Evolutionary conservation across 2,113 vertebrate genomes (phyloP).

Genomic region (Python bivittatus): DNA sequence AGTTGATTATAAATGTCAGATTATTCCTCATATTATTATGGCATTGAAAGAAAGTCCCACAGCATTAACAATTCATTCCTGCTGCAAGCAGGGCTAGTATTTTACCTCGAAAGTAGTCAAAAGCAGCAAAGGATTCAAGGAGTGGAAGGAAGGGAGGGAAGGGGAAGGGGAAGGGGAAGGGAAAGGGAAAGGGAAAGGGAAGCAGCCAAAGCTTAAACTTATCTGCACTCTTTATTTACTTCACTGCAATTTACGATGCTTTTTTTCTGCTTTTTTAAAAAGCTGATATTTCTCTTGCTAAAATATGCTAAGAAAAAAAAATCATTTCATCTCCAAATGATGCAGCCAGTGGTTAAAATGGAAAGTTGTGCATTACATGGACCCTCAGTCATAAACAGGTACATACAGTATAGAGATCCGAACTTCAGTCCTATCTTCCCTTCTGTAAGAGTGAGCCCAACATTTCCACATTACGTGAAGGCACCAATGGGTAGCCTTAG

Average conservation of each 20-base stretch:
- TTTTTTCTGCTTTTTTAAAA: background rate
- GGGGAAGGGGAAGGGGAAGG: background rate
- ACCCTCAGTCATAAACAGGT: background rate
- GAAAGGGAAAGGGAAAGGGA: background rate
- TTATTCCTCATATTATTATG: background rate
- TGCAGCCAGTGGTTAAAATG: background rate
- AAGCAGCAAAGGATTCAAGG: background rate
- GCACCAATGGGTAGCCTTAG: background rate
- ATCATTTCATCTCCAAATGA: background rate
- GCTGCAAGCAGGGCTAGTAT: background rate
- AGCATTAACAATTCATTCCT: background rate
- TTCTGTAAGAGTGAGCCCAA: background rate
- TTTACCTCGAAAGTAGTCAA: slow-evolving; percentile 18
- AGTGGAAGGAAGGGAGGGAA: background rate
- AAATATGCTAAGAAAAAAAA: background rate
- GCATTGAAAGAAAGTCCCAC: background rate
- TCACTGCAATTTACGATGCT: background rate
- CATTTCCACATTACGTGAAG: background rate
- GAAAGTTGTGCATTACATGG: background rate
- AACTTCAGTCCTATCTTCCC: background rate
- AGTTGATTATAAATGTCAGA: slow-evolving; percentile 25
- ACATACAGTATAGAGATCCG: background rate
- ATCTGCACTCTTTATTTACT: background rate
- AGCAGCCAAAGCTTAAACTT: background rate
- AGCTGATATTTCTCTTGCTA: background rate